A percentile compares a stretch with the other conserved stretches of the same genome.
Evolutionary conservation across 2,797 vertebrate genomes (phyloP).

Genomic region (Poeciliopsis presidionis): DNA sequence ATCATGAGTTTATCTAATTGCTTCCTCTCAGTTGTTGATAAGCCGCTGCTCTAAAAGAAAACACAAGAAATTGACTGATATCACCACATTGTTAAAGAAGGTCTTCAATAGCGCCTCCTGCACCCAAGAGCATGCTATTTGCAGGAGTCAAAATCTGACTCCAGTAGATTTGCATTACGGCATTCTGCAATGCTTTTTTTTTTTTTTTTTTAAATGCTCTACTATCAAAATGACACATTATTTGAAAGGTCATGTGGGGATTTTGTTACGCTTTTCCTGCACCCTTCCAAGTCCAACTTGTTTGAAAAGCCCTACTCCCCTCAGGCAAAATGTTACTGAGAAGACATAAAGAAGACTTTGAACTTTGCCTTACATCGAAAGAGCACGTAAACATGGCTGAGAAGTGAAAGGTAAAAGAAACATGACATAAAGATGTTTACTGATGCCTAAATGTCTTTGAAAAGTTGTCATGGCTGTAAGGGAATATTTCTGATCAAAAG

Average conservation of each 20-base stretch:
- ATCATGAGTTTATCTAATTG: too few relatives aligned
- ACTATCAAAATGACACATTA: neutral
- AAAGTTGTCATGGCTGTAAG: neutral
- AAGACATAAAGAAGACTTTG: neutral
- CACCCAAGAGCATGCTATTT: too few relatives aligned
- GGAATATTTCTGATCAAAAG: neutral
- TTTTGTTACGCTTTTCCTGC: neutral
- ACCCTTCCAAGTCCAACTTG: neutral
- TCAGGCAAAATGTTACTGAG: too few relatives aligned
- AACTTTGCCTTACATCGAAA: neutral
- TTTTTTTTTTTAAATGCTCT: neutral
- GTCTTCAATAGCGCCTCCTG: too few relatives aligned
- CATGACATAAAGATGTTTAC: neutral
- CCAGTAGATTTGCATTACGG: neutral
- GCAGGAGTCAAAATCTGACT: neutral
- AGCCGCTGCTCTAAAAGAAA: too few relatives aligned
- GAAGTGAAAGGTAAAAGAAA: neutral
- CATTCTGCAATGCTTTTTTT: neutral
- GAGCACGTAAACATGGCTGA: neutral
- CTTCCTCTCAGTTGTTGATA: too few relatives aligned
- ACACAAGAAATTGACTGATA: too few relatives aligned
- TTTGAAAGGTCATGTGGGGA: neutral
- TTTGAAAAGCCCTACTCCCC: neutral
- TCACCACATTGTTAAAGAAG: too few relatives aligned
- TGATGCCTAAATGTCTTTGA: neutral